Percentiles rank a stretch among this genome's conserved stretches.
These are phyloP conservation scores for Manacus vitellinus DNA, from an alignment of 2,113 vertebrate genomes.

Conservation along the genomic window DNA sequence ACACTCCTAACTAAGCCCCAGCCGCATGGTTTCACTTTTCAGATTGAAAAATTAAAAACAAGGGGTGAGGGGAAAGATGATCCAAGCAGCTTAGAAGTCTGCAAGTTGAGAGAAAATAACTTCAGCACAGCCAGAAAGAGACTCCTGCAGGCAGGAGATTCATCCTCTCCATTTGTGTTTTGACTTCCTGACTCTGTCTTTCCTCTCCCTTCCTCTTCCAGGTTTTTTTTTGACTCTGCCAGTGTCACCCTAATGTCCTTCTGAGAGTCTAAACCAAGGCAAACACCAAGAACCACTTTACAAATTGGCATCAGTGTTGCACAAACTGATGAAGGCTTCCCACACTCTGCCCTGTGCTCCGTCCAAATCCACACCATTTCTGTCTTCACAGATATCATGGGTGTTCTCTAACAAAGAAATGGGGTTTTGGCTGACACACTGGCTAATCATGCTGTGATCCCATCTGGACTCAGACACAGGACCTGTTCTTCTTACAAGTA, in stretches of 20 bases:
- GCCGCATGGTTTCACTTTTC: neutral
- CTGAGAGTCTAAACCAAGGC: neutral
- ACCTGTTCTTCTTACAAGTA: neutral
- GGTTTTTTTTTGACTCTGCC: neutral
- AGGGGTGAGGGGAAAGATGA: neutral
- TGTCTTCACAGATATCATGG: neutral
- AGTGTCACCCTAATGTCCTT: neutral
- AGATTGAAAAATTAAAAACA: neutral
- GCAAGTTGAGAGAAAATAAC: neutral
- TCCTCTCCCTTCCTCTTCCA: neutral
- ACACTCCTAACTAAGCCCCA: neutral
- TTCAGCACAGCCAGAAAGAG: neutral
- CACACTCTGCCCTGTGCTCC: fast-evolving
- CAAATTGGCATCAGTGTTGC: neutral
- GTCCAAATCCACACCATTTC: neutral
- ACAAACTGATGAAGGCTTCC: neutral
- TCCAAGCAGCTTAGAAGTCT: neutral
- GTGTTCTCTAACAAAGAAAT: neutral
- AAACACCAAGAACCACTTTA: neutral
- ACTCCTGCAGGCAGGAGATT: neutral
- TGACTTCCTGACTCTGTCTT: neutral
- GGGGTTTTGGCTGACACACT: neutral
- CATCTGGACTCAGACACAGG: neutral
- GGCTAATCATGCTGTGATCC: neutral
- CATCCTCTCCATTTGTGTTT: neutral